Evolutionary conservation across 1,140 invertebrate species (phyloP), one percentile per base, ranked within the genome.

Genomic region (Teleopsis dalmanni): DNA sequence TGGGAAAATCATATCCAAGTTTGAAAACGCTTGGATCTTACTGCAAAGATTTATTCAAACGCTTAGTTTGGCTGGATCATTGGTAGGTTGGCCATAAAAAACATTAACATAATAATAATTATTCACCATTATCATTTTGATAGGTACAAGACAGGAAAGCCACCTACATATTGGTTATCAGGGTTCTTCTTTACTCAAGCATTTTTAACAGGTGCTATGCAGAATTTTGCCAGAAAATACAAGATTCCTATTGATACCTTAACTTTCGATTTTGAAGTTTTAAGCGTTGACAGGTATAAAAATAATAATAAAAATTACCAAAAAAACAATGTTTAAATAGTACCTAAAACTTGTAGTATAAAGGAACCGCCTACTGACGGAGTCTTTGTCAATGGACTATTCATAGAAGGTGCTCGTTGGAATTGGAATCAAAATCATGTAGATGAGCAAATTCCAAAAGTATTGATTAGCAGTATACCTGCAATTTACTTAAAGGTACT

Each of bases 171-270:
- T 72, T 97, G 93, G 94, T 76, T 97, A 4, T 91, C 91, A 1
- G 93, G 91, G 9, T 95, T 97, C 68, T 96, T 88, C 60, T 95
- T 95, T 64, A 91, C 90, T 0, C 91, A 96, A 72, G 90, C 89
- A 1, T 96, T 97, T 70, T 74, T 97, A 13, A 95, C 93, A 8
- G 92, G 87, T 3, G 87, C 87, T 2, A 81, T 91, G 55, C 93
- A 96, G 72, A 95, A 96, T 71, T 95, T 77, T 71, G 92, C 93
- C 2, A 73, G 94, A 48, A 87, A 87, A 61, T 86, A 87, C 56
- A 83, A 81, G 58, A 87, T 93, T 55, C 87, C 91, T 3, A 94
- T 95, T 35, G 91, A 95, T 74, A 81, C 85, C 46, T 71, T 95
- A 6, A 78, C 80, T 25, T 93, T 90, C 64, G 83, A 91, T 65